These are phyloP conservation scores for Allygus modestus DNA, from an alignment of 2,888 invertebrate species.

Conservation along the genomic window DNA sequence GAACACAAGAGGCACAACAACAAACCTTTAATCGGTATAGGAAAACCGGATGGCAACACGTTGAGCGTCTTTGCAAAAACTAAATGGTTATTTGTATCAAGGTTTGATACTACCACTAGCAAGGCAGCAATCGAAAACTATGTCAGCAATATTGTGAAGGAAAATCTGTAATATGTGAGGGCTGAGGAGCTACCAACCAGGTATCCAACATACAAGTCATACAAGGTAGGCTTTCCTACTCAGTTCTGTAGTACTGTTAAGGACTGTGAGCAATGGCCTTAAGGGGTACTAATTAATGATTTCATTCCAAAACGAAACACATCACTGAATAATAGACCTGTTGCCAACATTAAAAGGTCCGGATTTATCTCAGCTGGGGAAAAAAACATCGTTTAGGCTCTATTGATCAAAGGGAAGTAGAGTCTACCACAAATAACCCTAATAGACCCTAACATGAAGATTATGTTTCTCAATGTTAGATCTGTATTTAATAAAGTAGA, in stretches of 20 bases:
- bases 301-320: neutral
- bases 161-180: neutral
- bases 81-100: slow-evolving; percentile 32
- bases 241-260: neutral
- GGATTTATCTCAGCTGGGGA: neutral
- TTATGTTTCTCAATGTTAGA: neutral
- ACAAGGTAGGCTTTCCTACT: slow-evolving; percentile 23
- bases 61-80: neutral
- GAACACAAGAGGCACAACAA: neutral
- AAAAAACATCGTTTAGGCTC: neutral
- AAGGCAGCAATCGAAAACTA: slow-evolving; percentile 11
- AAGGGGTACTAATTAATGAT: neutral
- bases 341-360: neutral
- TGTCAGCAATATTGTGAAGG: slow-evolving; percentile 13
- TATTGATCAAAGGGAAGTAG: neutral
- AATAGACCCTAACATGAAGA: neutral
- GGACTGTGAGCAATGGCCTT: slow-evolving; percentile 23
- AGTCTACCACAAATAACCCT: neutral
- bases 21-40: slow-evolving; percentile 1
- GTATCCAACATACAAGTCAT: slow-evolving; percentile 23
- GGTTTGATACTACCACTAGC: neutral
- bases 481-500: slow-evolving; percentile 1
- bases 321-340: neutral
- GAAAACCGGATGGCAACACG: neutral
- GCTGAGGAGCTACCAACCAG: slow-evolving; percentile 11